phyloP scores from a whole-genome alignment of 2,797 vertebrate genomes.

The Myripristis jacobus region DNA sequence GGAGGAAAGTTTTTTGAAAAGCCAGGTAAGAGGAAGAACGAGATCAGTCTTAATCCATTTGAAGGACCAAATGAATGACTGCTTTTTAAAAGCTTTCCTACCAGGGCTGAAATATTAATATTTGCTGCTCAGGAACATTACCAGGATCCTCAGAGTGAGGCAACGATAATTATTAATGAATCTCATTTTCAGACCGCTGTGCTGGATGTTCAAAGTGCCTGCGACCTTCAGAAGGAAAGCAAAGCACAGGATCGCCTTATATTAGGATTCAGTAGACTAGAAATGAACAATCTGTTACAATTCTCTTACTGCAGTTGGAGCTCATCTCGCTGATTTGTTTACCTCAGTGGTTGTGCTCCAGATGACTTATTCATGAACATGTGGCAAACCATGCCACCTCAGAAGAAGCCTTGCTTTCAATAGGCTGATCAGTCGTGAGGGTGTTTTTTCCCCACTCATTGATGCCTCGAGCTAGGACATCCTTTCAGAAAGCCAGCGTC shows the following conservation, averaged over 20 bases:
- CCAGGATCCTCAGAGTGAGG: constrained; percentile 62
- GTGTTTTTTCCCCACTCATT: constrained; percentile 28
- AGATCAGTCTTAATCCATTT: constrained; percentile 56
- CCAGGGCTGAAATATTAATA: constrained; percentile 80
- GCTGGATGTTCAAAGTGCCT: constrained; percentile 68
- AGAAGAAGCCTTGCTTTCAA: constrained; percentile 37
- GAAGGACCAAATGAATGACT: constrained; percentile 67
- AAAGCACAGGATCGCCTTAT: constrained; percentile 26
- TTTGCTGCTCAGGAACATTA: constrained; percentile 71
- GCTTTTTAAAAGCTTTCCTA: constrained; percentile 78
- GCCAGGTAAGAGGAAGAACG: constrained; percentile 45
- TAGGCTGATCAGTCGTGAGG: constrained; percentile 51
- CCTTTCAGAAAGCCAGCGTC: constrained; percentile 22
- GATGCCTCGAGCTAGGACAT: constrained; percentile 28
- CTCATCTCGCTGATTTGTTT: constrained; percentile 63
- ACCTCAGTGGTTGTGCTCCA: constrained; percentile 46
- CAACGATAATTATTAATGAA: constrained; percentile 79
- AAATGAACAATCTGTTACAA: constrained; percentile 62
- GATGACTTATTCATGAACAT: constrained; percentile 69
- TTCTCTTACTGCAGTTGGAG: constrained; percentile 40
- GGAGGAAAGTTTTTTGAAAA: constrained; percentile 30
- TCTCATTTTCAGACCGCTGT: constrained; percentile 73
- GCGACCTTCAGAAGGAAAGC: constrained; percentile 54
- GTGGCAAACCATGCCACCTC: constrained; percentile 35
- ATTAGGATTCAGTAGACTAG: constrained; percentile 51